Evolutionary conservation across 2,888 invertebrate genomes (phyloP).

Genomic region (Parapristionchus giblindavisi): DNA sequence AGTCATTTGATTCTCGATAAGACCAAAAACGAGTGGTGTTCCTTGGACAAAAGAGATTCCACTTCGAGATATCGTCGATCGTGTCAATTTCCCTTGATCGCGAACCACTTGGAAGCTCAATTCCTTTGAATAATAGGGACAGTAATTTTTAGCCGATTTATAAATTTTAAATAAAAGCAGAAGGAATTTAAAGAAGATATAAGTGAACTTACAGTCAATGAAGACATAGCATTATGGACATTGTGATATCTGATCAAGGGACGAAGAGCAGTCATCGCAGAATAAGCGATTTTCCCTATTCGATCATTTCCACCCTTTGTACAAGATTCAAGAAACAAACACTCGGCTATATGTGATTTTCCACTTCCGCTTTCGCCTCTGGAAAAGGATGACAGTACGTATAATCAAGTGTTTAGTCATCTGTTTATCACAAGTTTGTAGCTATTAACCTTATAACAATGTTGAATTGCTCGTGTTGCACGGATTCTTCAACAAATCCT

Average conservation of each 20-base stretch:
- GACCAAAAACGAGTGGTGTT: neutral
- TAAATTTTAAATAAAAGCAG: too few relatives aligned
- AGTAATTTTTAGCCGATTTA: too few relatives aligned
- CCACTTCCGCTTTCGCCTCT: constrained; percentile 22
- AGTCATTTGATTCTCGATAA: constrained; percentile 6
- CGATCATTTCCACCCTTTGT: too few relatives aligned
- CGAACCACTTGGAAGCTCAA: neutral
- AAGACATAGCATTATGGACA: neutral
- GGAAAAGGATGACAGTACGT: neutral
- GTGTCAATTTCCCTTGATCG: constrained; percentile 9
- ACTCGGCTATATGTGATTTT: neutral
- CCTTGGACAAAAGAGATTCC: neutral
- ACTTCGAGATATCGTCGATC: neutral
- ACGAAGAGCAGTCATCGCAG: constrained; percentile 43
- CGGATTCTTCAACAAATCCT: neutral
- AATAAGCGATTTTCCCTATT: neutral
- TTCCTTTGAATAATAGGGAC: constrained; percentile 7
- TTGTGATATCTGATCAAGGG: constrained; percentile 40
- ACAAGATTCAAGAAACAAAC: neutral
- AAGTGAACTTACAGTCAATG: neutral
- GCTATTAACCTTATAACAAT: constrained; percentile 4
- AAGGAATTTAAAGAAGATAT: neutral
- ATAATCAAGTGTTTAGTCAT: neutral
- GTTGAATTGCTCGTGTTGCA: neutral
- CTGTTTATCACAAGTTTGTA: neutral